phyloP scores from a whole-genome alignment of 37 sponge, comb jelly and placozoan species.

The Crambe crambe region DNA sequence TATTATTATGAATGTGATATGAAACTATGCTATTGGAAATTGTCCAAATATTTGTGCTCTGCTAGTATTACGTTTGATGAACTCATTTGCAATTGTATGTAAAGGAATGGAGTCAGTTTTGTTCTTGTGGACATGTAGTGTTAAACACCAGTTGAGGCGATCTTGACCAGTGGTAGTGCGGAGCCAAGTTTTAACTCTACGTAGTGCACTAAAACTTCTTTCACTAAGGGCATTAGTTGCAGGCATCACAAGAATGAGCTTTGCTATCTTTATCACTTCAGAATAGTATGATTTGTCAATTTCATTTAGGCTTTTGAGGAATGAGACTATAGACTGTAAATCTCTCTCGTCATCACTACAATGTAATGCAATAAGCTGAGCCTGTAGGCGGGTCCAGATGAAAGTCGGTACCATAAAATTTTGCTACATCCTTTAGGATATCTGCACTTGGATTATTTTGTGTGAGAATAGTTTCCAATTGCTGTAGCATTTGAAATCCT shows the following conservation, averaged over 20 bases:
- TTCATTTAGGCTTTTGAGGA: not conserved
- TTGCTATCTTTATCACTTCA: constrained; percentile 44
- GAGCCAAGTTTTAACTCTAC: constrained; percentile 57
- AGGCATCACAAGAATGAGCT: constrained; percentile 52
- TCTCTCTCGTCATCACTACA: not conserved
- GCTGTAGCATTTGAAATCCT: constrained; percentile 29
- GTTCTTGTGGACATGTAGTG: constrained; percentile 58
- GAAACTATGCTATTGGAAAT: not conserved
- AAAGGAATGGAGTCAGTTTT: constrained; percentile 17
- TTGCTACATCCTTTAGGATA: not conserved
- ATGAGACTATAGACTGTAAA: not conserved
- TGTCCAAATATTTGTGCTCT: not conserved
- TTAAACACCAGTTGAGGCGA: constrained; percentile 49
- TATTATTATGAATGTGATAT: not conserved
- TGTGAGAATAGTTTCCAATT: constrained; percentile 17
- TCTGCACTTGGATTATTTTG: not conserved
- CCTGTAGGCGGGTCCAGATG: not conserved
- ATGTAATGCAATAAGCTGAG: not conserved
- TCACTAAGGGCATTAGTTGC: constrained; percentile 56
- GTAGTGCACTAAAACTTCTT: constrained; percentile 47
- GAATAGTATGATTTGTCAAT: not conserved
- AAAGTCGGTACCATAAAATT: not conserved
- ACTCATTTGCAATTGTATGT: constrained; percentile 38
- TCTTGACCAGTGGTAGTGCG: constrained; percentile 37
- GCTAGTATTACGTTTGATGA: constrained; percentile 7